A percentile compares a stretch with the other conserved stretches of the same genome.
These are phyloP conservation scores for Physella acuta DNA, from an alignment of 1,140 invertebrate species.

Conservation along the genomic window DNA sequence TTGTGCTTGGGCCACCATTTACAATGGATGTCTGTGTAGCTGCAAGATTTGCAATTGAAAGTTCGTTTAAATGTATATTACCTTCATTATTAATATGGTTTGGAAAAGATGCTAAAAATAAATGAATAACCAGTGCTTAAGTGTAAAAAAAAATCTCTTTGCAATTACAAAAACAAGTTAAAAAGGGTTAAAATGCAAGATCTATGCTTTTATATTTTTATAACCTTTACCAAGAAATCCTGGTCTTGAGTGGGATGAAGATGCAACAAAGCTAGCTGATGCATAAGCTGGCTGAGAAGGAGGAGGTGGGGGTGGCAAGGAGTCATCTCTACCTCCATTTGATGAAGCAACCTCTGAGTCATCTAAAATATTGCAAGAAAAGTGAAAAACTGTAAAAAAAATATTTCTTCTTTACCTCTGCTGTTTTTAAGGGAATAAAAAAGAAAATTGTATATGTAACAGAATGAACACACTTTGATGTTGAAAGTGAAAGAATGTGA, in stretches of 20 bases:
- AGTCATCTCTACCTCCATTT: conserved; percentile 10
- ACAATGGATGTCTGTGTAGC: neutral
- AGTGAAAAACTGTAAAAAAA: no score
- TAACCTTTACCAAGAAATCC: neutral
- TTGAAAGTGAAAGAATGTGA: neutral
- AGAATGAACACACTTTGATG: neutral
- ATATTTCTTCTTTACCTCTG: no score
- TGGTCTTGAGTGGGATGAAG: conserved; percentile 2
- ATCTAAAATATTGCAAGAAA: no score
- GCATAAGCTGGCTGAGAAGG: neutral
- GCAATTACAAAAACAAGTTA: neutral
- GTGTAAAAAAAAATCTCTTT: neutral
- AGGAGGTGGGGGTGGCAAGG: conserved; percentile 16
- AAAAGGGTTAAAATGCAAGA: neutral
- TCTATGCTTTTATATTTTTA: neutral
- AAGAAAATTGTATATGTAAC: neutral
- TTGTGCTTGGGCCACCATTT: conserved; percentile 6
- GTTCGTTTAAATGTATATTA: no score
- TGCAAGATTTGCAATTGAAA: no score
- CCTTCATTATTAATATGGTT: no score
- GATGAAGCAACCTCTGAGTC: conserved; percentile 20
- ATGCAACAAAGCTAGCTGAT: neutral
- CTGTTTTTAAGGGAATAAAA: neutral
- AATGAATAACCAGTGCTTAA: no score
- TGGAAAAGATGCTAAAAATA: no score